Conservation (phyloP, 2,113 vertebrate species). For the Cacatua alba region DNA sequence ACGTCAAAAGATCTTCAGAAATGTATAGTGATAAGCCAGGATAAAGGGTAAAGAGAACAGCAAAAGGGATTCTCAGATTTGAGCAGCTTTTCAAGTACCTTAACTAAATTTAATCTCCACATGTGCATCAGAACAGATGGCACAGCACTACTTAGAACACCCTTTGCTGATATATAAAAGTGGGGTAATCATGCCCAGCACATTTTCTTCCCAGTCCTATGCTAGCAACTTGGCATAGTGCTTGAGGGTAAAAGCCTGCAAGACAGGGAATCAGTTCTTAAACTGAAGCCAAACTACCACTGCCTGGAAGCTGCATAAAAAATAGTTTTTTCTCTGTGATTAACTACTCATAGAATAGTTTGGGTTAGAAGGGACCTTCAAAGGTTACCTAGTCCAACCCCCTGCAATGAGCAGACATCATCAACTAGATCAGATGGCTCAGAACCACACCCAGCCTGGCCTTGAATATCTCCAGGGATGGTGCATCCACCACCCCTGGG, state of each 20-base stretch:
- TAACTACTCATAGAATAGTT: background rate
- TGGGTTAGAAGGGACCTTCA: background rate
- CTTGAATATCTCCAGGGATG: background rate
- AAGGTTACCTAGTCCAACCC: background rate
- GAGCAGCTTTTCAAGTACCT: fast-evolving
- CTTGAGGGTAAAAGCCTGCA: background rate
- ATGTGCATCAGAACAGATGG: background rate
- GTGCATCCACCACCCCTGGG: background rate
- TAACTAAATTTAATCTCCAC: background rate
- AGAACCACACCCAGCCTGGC: background rate
- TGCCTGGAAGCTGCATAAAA: background rate
- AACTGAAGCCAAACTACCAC: background rate
- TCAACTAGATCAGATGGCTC: background rate
- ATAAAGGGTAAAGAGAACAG: background rate
- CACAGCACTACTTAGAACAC: background rate
- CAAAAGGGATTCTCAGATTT: background rate
- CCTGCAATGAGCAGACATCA: background rate
- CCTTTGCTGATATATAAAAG: background rate
- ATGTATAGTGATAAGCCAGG: fast-evolving
- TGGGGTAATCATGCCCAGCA: background rate
- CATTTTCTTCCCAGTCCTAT: background rate
- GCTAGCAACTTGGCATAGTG: background rate
- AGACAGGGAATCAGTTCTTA: background rate
- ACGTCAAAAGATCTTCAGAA: background rate
- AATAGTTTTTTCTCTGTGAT: background rate